Evolutionary conservation across 2,113 vertebrate genomes (phyloP), one percentile per base, ranked within the genome.

Genomic region (Sardina pilchardus): DNA sequence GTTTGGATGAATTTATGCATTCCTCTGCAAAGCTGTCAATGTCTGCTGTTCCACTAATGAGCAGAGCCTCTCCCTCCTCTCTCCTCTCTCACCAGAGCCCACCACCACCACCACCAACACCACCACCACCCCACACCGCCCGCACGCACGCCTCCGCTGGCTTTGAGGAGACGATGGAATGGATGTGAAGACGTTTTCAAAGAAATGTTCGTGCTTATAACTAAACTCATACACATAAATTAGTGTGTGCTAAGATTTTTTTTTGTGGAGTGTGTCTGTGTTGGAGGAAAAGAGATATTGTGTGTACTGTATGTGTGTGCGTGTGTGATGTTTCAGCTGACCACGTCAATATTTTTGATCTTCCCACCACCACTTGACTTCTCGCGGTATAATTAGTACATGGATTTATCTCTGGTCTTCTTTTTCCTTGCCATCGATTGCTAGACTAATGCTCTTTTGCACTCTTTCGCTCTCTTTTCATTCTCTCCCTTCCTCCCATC

Each of bases 321-420:
- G 56, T 24, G 63, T 71, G n/a, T 34, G 30, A 63, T 24, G 39
- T 59, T 21, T 75, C 78, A 78, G 78, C 36, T 82, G 34, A 83
- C 59, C 43, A 63, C 50, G 81, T 85, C 75, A 81, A 85, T 81
- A 83, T 83, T 83, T 83, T 85, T 59, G 30, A 82, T 84, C 59
- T 48, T 26, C 19, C 56, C 44, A 84, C 14, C 53, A 14, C 47
- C 26, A 50, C 43, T 39, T 83, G 42, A 34, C 26, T 26, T 45
- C 82, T 53, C 44, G 30, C 82, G 50, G n/a, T 30, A 53, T 81
- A 85, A 34, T 42, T 83, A 48, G 1, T 59, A 34, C 9, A 63
- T 84, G 26, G 45, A 78, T 83, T 83, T 83, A 75, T 83, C 63
- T 53, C 19, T 50, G 34, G 44, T 59, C 34, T 30, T 84, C 45